Base-by-base conservation (phyloP, 2,113 vertebrate species). In the Noctilio leporinus region DNA sequence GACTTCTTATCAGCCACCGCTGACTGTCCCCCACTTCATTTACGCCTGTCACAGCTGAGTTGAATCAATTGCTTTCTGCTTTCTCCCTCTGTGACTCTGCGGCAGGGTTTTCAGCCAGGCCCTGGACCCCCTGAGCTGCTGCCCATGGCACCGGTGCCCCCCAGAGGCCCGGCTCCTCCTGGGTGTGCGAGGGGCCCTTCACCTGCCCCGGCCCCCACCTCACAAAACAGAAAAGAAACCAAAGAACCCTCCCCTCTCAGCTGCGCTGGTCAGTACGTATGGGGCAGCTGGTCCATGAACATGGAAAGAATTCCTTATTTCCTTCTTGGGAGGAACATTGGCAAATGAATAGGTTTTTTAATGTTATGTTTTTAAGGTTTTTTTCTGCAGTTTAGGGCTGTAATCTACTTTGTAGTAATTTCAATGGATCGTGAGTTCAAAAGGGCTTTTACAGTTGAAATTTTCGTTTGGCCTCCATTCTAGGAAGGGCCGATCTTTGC, bases 61-160 rank as follows among this genome's bases (percentile, higher is more conserved):
- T 28, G 49, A 11, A 70, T 70, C 86, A 22, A 0, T 33, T 6
- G 30, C 72, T 76, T 75, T 47, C 86, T 69, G 0, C 43, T 38
- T 45, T 43, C 35, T 75, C 55, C 35, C 28, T 53, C 43, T 75
- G 17, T 55, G 43, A 24, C 33, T 64, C 72, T 64, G 14, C 2
- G 2, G 28, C 43, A 59, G 30, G 30, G 75, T 33, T 70, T 55
- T 64, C 10, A 45, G 26, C 10, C 6, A 5, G 16, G 1, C 40
- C 51, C 47, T 6, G 35, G 19, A 4, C 30, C 53, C 40, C 28
- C n/a, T n/a, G n/a, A n/a, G n/a, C 38, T 65, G 47, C 65, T 14
- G 7, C 0, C 6, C 26, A 49, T 1, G 1, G 47, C 0, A 4
- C n/a, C 28, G n/a, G n/a, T 65, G 45, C 38, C 5, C 0, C 69